phyloP scores from a whole-genome alignment of 2,888 invertebrate genomes.

The Thymelicus acteon region DNA sequence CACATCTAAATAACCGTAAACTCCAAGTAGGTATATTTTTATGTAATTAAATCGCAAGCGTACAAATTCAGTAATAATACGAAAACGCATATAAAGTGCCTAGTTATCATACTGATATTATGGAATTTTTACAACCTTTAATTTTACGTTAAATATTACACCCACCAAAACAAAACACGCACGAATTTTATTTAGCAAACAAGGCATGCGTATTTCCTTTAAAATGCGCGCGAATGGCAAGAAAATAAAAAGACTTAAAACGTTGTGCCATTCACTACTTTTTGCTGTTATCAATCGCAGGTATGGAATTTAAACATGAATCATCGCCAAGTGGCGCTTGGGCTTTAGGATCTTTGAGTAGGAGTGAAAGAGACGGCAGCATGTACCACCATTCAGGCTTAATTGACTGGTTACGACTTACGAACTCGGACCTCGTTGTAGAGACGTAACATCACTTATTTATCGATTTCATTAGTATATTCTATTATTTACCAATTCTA shows the following conservation, averaged over 20 bases:
- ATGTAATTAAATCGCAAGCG: too few species aligned
- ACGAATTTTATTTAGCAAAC: constrained; percentile 21
- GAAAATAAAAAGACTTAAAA: constrained; percentile 65
- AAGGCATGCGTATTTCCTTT: constrained; percentile 20
- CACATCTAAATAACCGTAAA: too few species aligned
- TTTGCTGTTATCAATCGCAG: constrained; percentile 81
- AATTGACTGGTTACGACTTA: constrained; percentile 84
- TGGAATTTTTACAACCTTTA: too few species aligned
- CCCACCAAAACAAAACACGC: constrained; percentile 12
- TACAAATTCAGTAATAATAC: too few species aligned
- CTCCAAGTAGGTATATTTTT: too few species aligned
- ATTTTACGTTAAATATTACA: background rate
- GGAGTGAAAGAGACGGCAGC: constrained; percentile 74
- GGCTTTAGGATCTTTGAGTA: constrained; percentile 67
- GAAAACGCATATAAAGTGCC: too few species aligned
- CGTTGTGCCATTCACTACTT: constrained; percentile 75
- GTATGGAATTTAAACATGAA: constrained; percentile 81
- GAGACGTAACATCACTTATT: constrained; percentile 76
- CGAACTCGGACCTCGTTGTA: constrained; percentile 78
- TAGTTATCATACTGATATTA: too few species aligned
- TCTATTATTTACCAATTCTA: too few species aligned
- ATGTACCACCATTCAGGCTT: constrained; percentile 79
- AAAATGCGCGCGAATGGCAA: constrained; percentile 54
- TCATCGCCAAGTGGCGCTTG: constrained; percentile 83
- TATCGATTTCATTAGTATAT: constrained; percentile 75